Evolutionary conservation across 2,113 vertebrate species (phyloP).

Genomic region (Elephantulus edwardii): DNA sequence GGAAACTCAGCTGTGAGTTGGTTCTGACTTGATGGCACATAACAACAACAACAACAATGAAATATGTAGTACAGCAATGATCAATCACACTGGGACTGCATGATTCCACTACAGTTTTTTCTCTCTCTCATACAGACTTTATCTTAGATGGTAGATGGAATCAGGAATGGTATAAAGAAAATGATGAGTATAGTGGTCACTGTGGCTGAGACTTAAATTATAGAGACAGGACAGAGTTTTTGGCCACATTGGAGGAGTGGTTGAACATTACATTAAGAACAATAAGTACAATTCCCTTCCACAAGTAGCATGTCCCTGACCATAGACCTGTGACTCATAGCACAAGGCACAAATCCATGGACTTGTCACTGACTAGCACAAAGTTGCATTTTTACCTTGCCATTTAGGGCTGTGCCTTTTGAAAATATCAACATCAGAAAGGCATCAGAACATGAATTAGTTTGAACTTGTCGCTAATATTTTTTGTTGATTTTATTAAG

Average conservation of each 20-base stretch:
- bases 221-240: background rate
- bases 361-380: constrained; percentile 29
- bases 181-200: background rate
- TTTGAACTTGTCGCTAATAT: background rate
- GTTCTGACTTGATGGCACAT: too few species aligned
- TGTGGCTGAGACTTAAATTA: background rate
- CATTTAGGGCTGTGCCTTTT: constrained; percentile 53
- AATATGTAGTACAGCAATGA: background rate
- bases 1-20: too few species aligned
- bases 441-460: background rate
- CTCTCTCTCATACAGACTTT: background rate
- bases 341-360: constrained; percentile 17
- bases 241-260: background rate
- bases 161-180: background rate
- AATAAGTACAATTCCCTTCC: background rate
- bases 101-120: background rate
- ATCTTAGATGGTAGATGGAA: background rate
- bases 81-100: background rate
- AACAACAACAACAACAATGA: too few species aligned
- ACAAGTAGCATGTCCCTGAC: constrained; percentile 40
- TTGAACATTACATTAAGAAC: background rate
- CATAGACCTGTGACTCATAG: constrained; percentile 47
- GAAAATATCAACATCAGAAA: background rate
- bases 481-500: constrained; percentile 16
- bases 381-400: constrained; percentile 65